These are phyloP conservation scores for Eupsilia transversa DNA, from an alignment of 2,888 invertebrate genomes.

Conservation along the genomic window DNA sequence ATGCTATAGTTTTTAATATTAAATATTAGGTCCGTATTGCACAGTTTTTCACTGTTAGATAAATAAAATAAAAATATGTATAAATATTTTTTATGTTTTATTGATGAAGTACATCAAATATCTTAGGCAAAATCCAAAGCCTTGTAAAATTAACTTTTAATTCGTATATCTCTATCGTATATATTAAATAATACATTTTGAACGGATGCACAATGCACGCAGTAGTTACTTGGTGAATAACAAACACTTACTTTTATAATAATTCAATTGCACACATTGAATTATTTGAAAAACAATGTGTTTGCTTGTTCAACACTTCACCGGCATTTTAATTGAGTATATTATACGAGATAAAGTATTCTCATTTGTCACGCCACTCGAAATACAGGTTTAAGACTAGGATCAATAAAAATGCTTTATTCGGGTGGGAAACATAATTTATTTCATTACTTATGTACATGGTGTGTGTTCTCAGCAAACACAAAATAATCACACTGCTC, in stretches of 20 bases:
- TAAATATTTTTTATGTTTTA: constrained; percentile 58
- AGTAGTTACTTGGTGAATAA: constrained; percentile 24
- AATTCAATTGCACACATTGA: constrained; percentile 6
- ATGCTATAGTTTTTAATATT: constrained; percentile 63
- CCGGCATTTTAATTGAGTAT: constrained; percentile 7
- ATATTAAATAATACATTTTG: too few species aligned
- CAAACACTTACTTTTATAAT: constrained; percentile 26
- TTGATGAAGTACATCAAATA: constrained; percentile 29
- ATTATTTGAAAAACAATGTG: constrained; percentile 14
- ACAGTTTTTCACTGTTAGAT: constrained; percentile 71
- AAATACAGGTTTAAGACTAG: constrained; percentile 19
- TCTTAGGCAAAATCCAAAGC: background rate
- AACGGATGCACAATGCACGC: constrained; percentile 24
- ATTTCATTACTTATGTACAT: constrained; percentile 87
- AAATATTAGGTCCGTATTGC: constrained; percentile 62
- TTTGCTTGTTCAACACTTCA: constrained; percentile 1
- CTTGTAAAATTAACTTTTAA: background rate
- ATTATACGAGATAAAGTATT: constrained; percentile 4
- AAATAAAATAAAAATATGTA: constrained; percentile 65
- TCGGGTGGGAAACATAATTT: constrained; percentile 87
- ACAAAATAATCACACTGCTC: constrained; percentile 81
- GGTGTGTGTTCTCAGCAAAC: constrained; percentile 81
- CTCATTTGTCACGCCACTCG: constrained; percentile 14
- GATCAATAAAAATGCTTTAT: constrained; percentile 51
- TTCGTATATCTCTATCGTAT: too few species aligned